Evolutionary conservation across 2,888 invertebrate species (phyloP), one percentile per base, ranked within the genome.

Genomic region (Hartigia nigra): DNA sequence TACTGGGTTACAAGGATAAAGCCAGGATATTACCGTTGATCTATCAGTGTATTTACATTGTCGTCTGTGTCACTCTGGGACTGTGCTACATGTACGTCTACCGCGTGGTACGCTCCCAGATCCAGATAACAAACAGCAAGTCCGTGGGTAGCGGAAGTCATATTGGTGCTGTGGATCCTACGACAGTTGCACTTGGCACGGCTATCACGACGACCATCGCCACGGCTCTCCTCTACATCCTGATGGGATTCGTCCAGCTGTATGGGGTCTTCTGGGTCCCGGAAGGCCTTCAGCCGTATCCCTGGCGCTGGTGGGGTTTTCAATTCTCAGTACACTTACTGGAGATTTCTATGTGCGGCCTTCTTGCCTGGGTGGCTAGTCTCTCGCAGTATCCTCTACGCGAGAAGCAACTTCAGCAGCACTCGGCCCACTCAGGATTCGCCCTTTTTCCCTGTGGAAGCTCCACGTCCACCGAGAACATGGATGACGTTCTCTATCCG

Each of bases 281-380:
- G 82, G 92, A 91, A 86, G 85, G 92, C 86, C 89, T 89, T 12
- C 89, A 89, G 35, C 92, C 93, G 0, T 91, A 93, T 81, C 92
- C 93, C 81, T 98, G 98, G 98, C 93, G 97, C 4, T 96, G 98
- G 93, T 98, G 97, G 97, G 96, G 96, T 32, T 98, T 97, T 92
- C 97, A 98, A 89, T 95, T 97, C 88, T 96, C 96, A 0, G 94
- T 97, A 77, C 94, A 98, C 36, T 93, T 97, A 11, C 94, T 97
- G 77, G 98, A 98, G 92, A 95, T 98, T 74, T 95, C 96, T n/a
- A 96, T 98, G 87, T 96, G 98, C 85, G 95, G 96, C 5, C 93
- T 97, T 78, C 93, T 97, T 85, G 96, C 96, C 0, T 98, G 97
- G 94, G 97, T 98, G 12, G 96, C 97, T 75, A 97, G 97, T 77